Evolutionary conservation across 2,797 vertebrate species (phyloP).

Genomic region (Streptopelia turtur): DNA sequence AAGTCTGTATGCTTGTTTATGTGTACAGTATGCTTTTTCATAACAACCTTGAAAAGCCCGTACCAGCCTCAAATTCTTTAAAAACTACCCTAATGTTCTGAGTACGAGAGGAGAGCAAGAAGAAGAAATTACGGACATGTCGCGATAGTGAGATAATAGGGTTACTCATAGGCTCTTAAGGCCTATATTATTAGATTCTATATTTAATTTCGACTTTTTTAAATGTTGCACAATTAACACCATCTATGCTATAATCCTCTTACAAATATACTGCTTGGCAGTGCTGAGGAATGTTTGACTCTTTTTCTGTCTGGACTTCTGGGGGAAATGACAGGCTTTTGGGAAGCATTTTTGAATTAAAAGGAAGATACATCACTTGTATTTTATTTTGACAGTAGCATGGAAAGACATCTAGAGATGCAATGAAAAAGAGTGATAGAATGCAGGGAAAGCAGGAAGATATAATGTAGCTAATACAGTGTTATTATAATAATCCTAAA

Average conservation of each 20-base stretch:
- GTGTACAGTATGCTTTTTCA: neutral
- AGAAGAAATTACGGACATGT: neutral
- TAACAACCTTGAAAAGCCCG: neutral
- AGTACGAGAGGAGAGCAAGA: neutral
- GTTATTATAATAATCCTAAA: neutral
- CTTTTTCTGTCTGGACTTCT: neutral
- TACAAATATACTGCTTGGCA: neutral
- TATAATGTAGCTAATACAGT: neutral
- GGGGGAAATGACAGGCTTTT: neutral
- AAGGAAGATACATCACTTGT: neutral
- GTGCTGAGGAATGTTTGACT: neutral
- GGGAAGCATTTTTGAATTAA: neutral
- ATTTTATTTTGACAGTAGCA: neutral
- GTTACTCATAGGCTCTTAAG: neutral
- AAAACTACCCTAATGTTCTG: neutral
- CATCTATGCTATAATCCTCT: neutral
- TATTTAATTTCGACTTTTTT: neutral
- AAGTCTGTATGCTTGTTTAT: neutral
- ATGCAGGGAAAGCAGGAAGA: neutral
- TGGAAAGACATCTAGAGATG: neutral
- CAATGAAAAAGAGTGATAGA: neutral
- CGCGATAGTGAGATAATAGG: neutral
- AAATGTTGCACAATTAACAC: neutral
- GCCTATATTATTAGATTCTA: neutral
- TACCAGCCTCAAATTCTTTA: neutral